A percentile compares a stretch with the other conserved stretches of the same genome.
These are phyloP conservation scores for Drosophila asahinai DNA, from an alignment of 1,140 invertebrate genomes.

Conservation along the genomic window DNA sequence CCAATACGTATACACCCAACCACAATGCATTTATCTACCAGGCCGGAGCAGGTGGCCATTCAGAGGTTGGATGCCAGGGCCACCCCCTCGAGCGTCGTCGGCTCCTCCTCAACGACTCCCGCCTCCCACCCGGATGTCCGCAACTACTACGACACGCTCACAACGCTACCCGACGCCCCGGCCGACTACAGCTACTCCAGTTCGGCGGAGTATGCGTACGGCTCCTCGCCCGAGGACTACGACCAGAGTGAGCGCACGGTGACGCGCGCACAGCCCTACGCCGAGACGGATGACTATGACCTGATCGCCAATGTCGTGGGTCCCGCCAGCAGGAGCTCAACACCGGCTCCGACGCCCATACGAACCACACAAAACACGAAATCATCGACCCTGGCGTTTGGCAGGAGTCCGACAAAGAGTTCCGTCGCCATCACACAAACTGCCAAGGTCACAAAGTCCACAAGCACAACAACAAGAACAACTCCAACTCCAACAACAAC, in stretches of 20 bases:
- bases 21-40: slow-evolving; percentile 64
- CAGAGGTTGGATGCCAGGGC: slow-evolving; percentile 48
- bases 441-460: slow-evolving; percentile 42
- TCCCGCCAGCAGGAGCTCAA: slow-evolving; percentile 17
- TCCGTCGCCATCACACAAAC: slow-evolving; percentile 44
- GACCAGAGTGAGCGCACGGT: slow-evolving; percentile 45
- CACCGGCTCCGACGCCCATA: slow-evolving; percentile 15
- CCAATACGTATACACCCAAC: slow-evolving; percentile 34
- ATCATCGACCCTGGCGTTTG: slow-evolving; percentile 17
- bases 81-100: slow-evolving; percentile 12
- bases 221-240: slow-evolving; percentile 46
- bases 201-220: slow-evolving; percentile 53
- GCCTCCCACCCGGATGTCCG: slow-evolving; percentile 50
- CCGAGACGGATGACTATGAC: slow-evolving; percentile 53
- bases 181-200: slow-evolving; percentile 62
- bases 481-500: slow-evolving; percentile 57
- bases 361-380: slow-evolving; percentile 17
- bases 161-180: slow-evolving; percentile 28
- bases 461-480: slow-evolving; percentile 43
- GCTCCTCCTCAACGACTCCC: slow-evolving; percentile 31
- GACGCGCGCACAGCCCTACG: slow-evolving; percentile 7
- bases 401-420: slow-evolving; percentile 48
- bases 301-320: slow-evolving; percentile 53
- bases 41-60: slow-evolving; percentile 63
- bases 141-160: slow-evolving; percentile 61